Evolutionary conservation across 1,140 invertebrate species (phyloP).

Genomic region (Drosophila obscura): DNA sequence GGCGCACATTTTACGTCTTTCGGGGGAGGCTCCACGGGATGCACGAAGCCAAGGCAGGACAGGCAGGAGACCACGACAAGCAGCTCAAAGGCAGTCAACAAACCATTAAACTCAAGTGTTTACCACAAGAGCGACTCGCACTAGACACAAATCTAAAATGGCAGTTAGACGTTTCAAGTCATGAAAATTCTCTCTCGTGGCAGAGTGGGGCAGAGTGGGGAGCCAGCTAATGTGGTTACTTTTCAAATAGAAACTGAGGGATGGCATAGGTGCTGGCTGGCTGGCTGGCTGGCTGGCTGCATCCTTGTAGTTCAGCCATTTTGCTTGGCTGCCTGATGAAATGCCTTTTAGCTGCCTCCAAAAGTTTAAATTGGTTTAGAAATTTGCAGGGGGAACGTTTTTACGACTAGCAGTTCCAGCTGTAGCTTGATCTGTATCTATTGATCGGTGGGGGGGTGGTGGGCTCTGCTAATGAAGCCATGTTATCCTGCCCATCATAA

Average conservation of each 20-base stretch:
- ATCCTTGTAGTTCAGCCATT: not conserved
- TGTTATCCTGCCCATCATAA: conserved; percentile 17
- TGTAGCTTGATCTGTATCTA: not conserved
- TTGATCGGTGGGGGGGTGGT: no score
- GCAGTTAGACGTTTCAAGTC: conserved; percentile 58
- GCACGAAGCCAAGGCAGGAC: no score
- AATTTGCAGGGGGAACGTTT: no score
- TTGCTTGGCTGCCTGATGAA: conserved; percentile 12
- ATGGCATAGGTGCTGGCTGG: conserved; percentile 19
- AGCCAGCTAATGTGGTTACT: conserved; percentile 43
- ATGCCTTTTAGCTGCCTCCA: no score
- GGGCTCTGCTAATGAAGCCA: conserved; percentile 10
- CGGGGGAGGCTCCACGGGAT: conserved; percentile 7
- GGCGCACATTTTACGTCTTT: conserved; percentile 71
- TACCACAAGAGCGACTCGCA: conserved; percentile 73
- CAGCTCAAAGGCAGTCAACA: conserved; percentile 63
- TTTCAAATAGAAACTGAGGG: conserved; percentile 3
- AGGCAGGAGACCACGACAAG: not conserved
- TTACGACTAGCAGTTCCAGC: not conserved
- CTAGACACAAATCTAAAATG: conserved; percentile 82
- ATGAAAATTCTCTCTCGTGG: not conserved
- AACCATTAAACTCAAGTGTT: conserved; percentile 82
- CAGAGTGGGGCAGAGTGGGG: not conserved
- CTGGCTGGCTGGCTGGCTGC: conserved; percentile 12
- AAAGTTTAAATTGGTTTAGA: no score